These are phyloP conservation scores for Volucella inflata DNA, from an alignment of 2,888 invertebrate species.

Conservation along the genomic window DNA sequence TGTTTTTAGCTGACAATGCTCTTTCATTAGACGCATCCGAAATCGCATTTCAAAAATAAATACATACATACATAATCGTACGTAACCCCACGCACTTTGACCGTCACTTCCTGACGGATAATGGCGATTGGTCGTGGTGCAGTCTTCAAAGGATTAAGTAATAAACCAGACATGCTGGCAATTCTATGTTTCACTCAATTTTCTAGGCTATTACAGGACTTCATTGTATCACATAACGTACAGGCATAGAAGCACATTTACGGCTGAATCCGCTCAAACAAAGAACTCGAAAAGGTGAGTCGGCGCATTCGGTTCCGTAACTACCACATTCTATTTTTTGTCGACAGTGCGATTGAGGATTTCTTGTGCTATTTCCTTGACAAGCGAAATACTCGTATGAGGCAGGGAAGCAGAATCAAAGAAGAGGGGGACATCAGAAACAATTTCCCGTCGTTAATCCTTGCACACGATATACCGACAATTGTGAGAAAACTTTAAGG, in stretches of 20 bases:
- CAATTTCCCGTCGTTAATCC: slow-evolving; percentile 29
- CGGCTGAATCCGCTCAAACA: neutral
- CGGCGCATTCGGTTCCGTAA: slow-evolving; percentile 1
- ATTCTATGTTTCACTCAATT: neutral
- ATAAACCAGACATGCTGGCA: neutral
- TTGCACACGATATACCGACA: neutral
- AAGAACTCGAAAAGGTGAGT: slow-evolving; percentile 17
- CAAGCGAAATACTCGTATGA: too few relatives aligned
- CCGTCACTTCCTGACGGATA: too few relatives aligned
- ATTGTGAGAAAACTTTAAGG: slow-evolving; percentile 16
- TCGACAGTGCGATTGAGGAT: neutral
- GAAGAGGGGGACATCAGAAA: neutral
- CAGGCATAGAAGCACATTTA: neutral
- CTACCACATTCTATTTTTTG: neutral
- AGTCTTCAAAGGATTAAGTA: neutral
- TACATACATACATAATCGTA: too few relatives aligned
- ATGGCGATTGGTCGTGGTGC: too few relatives aligned
- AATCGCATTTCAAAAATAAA: too few relatives aligned
- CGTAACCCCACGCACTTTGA: too few relatives aligned
- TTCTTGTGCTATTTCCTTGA: too few relatives aligned
- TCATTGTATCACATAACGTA: neutral
- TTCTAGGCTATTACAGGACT: neutral
- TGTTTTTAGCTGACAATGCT: too few relatives aligned
- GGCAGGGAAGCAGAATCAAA: neutral
- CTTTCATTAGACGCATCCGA: too few relatives aligned